Percentiles rank a stretch among this genome's conserved stretches.
These are phyloP conservation scores for Armadillidium nasatum DNA, from an alignment of 1,140 invertebrate species.

Conservation along the genomic window DNA sequence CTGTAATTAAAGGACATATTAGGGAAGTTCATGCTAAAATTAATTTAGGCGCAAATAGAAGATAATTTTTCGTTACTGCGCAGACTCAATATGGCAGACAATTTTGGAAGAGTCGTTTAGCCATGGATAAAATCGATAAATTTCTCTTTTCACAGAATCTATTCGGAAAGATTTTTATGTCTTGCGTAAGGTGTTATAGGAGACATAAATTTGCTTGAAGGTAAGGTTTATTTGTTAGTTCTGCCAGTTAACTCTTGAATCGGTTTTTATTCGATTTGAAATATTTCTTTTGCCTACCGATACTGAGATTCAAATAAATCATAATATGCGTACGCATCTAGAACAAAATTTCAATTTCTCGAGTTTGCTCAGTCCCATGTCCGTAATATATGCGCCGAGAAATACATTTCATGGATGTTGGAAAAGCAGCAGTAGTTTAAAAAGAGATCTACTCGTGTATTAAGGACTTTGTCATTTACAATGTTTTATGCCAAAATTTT, in stretches of 20 bases:
- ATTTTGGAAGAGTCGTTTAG: slow-evolving; percentile 31
- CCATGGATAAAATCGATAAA: slow-evolving; percentile 43
- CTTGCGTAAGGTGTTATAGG: slow-evolving; percentile 23
- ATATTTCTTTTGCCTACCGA: no score
- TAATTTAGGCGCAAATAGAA: background rate
- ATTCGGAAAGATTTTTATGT: slow-evolving; percentile 39
- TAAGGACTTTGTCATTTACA: no score
- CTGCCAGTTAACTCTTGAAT: no score
- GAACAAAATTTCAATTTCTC: slow-evolving; percentile 38
- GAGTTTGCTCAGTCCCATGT: slow-evolving; percentile 40
- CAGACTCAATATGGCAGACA: slow-evolving; percentile 54
- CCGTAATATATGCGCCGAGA: slow-evolving; percentile 38
- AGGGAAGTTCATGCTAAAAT: no score
- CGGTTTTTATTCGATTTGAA: no score
- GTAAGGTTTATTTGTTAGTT: background rate
- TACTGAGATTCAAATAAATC: background rate
- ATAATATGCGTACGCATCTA: background rate
- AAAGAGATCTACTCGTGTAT: no score
- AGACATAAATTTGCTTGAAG: background rate
- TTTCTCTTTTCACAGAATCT: slow-evolving; percentile 41
- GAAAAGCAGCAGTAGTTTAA: no score
- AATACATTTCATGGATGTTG: no score
- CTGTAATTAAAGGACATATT: no score
- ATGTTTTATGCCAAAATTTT: no score
- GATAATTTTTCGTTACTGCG: slow-evolving; percentile 55